phyloP scores from a whole-genome alignment of 2,888 invertebrate genomes.

The Caenorhabditis sulstoni region DNA sequence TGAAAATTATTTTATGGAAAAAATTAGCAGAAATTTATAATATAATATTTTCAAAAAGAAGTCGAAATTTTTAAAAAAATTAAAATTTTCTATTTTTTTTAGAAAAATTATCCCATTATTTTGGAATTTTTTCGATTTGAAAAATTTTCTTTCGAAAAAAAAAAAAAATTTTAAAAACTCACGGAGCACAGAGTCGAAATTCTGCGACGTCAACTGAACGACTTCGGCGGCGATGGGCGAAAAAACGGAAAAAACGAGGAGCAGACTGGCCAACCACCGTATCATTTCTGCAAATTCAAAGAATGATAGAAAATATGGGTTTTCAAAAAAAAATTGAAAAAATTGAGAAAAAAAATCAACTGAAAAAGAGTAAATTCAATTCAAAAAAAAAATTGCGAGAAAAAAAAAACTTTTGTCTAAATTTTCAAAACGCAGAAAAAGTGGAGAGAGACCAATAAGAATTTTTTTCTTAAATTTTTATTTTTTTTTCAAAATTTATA shows the following conservation, averaged over 20 bases:
- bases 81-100: background rate
- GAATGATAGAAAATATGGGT: background rate
- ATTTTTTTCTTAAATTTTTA: no score
- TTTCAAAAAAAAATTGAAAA: background rate
- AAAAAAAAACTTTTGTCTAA: no score
- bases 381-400: no score
- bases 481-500: no score
- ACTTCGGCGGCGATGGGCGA: constrained; percentile 48
- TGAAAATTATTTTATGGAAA: background rate
- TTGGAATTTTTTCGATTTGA: background rate
- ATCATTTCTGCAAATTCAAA: constrained; percentile 43
- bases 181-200: constrained; percentile 64
- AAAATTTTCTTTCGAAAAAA: background rate
- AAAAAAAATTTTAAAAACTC: constrained; percentile 20
- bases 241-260: constrained; percentile 9
- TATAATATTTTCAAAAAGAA: background rate
- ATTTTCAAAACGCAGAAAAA: no score
- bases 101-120: background rate
- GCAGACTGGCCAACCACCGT: constrained; percentile 41
- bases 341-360: no score
- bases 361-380: no score
- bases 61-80: background rate
- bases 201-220: constrained; percentile 54
- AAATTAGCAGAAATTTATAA: background rate
- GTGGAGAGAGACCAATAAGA: no score